Evolutionary conservation across 1,140 invertebrate genomes (phyloP).

Genomic region (Orchestia grillus): DNA sequence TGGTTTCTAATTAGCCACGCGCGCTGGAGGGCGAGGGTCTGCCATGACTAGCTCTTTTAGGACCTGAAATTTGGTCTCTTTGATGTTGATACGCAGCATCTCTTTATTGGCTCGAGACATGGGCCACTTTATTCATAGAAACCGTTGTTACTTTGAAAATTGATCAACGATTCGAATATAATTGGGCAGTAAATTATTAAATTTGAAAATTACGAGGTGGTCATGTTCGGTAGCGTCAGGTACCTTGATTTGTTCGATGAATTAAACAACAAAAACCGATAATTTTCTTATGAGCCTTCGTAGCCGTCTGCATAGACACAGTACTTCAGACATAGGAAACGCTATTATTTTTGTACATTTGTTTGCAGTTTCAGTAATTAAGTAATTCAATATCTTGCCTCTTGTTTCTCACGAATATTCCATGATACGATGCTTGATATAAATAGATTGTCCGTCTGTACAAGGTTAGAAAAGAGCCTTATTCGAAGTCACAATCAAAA

Average conservation of each 20-base stretch:
- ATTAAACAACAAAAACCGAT: neutral
- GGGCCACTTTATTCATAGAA: neutral
- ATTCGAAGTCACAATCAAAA: too few species aligned
- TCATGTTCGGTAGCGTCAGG: neutral
- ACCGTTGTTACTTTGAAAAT: neutral
- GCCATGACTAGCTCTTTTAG: neutral
- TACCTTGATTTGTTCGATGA: neutral
- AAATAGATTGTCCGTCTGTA: too few species aligned
- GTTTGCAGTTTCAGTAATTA: neutral
- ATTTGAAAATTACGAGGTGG: neutral
- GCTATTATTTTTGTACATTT: neutral
- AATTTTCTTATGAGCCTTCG: neutral
- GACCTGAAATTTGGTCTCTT: neutral
- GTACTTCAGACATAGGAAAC: neutral
- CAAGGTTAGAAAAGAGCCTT: too few species aligned
- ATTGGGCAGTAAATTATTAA: neutral
- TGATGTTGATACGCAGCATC: neutral
- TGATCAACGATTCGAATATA: neutral
- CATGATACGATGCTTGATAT: too few species aligned
- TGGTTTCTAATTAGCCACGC: constrained; percentile 7
- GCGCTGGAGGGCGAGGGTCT: neutral
- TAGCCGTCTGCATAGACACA: neutral
- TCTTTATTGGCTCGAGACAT: neutral
- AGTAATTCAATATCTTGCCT: too few species aligned
- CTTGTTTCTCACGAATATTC: too few species aligned